Base-by-base conservation (phyloP, 1,140 invertebrate species). In the Drusus annulatus region DNA sequence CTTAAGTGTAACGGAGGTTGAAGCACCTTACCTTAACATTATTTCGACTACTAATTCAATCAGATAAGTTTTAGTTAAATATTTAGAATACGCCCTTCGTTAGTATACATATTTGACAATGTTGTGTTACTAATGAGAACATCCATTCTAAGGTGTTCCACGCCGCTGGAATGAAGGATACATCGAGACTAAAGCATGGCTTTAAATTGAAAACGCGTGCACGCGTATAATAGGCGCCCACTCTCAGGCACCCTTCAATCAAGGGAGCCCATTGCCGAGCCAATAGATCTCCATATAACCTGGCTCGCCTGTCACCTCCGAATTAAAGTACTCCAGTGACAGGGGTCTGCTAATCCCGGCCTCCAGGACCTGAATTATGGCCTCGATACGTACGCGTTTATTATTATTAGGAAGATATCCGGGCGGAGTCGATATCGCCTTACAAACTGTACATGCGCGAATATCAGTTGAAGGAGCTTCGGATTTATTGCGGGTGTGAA, bases 271-370 rank as follows among this genome's bases (percentile, higher is more conserved):
- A 45, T 45, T 45, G 36, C 36, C 36, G 36, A 2, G 16, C 68
- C 68, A 10, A 51, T 45, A 71, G 68, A 45, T 51, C 68, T 50
- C 31, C 68, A 19, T 23, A 51, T 16, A 71, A 28, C 62, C 31
- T 36, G 62, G 68, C 68, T 65, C 62, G 21, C 21, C 68, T 71
- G 68, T 71, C 68, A 71, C 68, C 31, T 51, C 68, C 19, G 68
- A 71, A 71, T 71, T 71, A 71, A 71, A 71, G 68, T 71, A n/a
- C 45, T 51, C 17, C 23, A 45, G 31, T 71, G 68, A 71, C 68
- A 71, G 68, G 68, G 68, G 68, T 71, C 31, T 31, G 62, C 62
- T 65, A 65, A 65, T 65, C 62, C 62, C 62, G 62, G 62, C n/a
- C 15, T n/a, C 62, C 23, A 31, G 62, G 62, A 25, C 25, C 62